Base-by-base conservation (phyloP, 2,797 vertebrate species). In the Merluccius polli region DNA sequence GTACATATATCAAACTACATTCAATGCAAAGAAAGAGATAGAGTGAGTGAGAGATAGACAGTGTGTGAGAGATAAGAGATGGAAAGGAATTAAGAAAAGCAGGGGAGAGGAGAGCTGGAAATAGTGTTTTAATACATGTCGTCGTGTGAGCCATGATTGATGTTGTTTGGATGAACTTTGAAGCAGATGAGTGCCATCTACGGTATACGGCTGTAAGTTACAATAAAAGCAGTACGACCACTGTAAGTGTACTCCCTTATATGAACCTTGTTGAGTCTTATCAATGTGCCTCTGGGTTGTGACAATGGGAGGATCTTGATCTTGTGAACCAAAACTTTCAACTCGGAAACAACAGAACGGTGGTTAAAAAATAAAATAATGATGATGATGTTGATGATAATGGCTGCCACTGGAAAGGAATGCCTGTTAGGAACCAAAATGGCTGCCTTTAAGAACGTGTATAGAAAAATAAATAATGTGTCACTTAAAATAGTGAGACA, bases 1-100 rank as follows among this genome's bases (percentile, higher is more conserved):
- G 92, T 93, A 94, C 90, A 93, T 79, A 93, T 90, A 92, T 91
- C 89, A 92, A 91, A 90, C 90, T 94, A 95, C 93, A 94, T 94
- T 94, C 93, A 92, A 91, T 91, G 86, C 85, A 92, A 18, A 70
- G 65, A 52, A 24, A 79, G 35, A 83, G 71, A 76, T 48, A 78
- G 71, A 75, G 68, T 73, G 72, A 78, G 76, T 78, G 4, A 74
- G 41, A 73, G 35, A 48, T 44, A 82, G 52, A 73, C 67, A 82
- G 73, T 10, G 38, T 77, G 87, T 86, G 76, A 83, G 59, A 67
- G 73, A 70, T 10, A 38, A 31, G 29, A 24, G 12, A 44, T 16
- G 41, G 41, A 16, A 15, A 15, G 15, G 41, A 44, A 16, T 15
- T 44, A 16, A 16, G 21, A 59, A 79, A 84, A 86, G 79, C 81